phyloP scores from a whole-genome alignment of 1,140 invertebrate species.

The Drosophila kohkoa region DNA sequence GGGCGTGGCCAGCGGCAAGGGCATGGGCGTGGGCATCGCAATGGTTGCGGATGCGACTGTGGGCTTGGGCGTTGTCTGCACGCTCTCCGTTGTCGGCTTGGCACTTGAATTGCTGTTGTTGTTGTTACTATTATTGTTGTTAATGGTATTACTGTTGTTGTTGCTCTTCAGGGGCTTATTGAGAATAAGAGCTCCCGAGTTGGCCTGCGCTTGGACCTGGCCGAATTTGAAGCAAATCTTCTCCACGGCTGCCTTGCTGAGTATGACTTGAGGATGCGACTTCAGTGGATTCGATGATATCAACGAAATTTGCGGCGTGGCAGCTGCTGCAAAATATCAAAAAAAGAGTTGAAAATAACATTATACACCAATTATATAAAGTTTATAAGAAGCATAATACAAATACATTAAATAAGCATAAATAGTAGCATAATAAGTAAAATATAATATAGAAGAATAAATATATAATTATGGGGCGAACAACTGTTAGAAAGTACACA shows the following conservation, averaged over 20 bases:
- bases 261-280: constrained; percentile 52
- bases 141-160: constrained; percentile 29
- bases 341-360: constrained; percentile 6
- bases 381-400: background rate
- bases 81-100: background rate
- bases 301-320: constrained; percentile 53
- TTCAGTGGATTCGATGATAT: constrained; percentile 54
- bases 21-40: constrained; percentile 10
- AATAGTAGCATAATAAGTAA: no score
- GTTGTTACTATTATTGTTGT: constrained; percentile 2
- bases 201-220: constrained; percentile 54
- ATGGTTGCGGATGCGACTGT: background rate
- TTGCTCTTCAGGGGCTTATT: constrained; percentile 32
- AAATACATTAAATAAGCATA: background rate
- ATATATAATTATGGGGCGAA: no score
- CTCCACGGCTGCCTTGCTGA: constrained; percentile 68
- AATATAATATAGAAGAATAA: no score
- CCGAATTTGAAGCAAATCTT: constrained; percentile 65
- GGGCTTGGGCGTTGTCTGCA: background rate
- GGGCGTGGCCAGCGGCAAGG: constrained; percentile 6
- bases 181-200: constrained; percentile 50
- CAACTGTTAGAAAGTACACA: no score
- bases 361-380: constrained; percentile 13
- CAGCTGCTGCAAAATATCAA: constrained; percentile 11
- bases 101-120: constrained; percentile 24